These are phyloP conservation scores for Clamator glandarius DNA, from an alignment of 2,797 vertebrate species.

Conservation along the genomic window DNA sequence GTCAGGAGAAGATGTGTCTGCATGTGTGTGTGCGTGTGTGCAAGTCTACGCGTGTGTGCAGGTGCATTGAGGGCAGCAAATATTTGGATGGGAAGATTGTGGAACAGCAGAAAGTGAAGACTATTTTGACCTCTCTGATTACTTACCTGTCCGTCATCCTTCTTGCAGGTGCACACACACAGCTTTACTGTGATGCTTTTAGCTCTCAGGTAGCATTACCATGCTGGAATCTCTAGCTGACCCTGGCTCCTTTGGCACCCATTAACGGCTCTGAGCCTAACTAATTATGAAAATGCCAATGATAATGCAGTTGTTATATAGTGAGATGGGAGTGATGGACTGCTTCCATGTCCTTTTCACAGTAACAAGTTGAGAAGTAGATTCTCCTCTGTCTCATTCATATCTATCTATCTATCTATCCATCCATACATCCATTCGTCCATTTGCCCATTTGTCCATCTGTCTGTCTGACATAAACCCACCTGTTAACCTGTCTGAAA, in stretches of 20 bases:
- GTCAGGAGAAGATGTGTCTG: neutral
- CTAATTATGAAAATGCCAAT: neutral
- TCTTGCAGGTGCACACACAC: neutral
- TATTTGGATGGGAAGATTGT: neutral
- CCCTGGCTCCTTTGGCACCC: neutral
- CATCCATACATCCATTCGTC: too few species aligned
- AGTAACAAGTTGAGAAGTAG: neutral
- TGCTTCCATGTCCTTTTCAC: neutral
- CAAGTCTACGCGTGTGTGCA: too few species aligned
- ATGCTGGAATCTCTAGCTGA: neutral
- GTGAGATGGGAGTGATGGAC: neutral
- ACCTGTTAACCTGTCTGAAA: neutral
- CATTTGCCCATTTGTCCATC: too few species aligned
- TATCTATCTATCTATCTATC: too few species aligned
- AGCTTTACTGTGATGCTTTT: neutral
- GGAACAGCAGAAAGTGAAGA: neutral
- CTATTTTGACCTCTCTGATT: neutral
- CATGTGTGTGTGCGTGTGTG: too few species aligned
- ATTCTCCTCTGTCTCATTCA: neutral
- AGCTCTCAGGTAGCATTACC: neutral
- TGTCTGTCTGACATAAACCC: neutral
- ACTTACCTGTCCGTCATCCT: neutral
- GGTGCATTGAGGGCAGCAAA: neutral
- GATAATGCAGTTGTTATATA: neutral
- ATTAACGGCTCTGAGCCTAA: neutral